Evolutionary conservation across 2,113 vertebrate genomes (phyloP), one percentile per base, ranked within the genome.

Genomic region (Vulpes ferrilata): DNA sequence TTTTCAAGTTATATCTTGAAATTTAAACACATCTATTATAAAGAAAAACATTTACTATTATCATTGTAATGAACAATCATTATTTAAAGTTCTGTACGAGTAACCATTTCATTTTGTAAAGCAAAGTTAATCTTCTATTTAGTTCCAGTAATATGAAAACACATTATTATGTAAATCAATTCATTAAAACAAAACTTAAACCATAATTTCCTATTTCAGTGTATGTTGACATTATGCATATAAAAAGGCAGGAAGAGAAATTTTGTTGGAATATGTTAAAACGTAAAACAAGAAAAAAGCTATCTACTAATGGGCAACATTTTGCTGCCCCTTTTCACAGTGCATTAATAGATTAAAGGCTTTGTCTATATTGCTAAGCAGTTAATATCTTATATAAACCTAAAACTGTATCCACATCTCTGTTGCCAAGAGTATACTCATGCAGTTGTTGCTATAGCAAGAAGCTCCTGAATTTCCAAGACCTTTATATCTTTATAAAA

Each of bases 51-150:
- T 79, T 80, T 88, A 73, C 19, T 93, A 85, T 23, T 55, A 69
- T 30, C 78, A 73, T 89, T 89, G 22, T 84, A 96, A 92, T 57
- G 38, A 17, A 32, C 4, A 92, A 57, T 3, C 32, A 92, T 16
- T 81, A 15, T 94, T 96, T 92, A 59, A 93, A 91, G 74, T 71
- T 89, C n/a, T 96, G 25, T 60, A 67, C 74, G 7, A 67, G 13
- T 60, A 83, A 69, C 25, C 12, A 76, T 35, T 85, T 78, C 62
- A 96, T 79, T 84, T 95, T 85, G 62, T 59, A 94, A 95, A 86
- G 71, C 83, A 89, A 94, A 94, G 65, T 55, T 81, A 97, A 95
- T 80, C 81, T 82, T 81, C 32, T 95, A 73, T 81, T 90, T 86
- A 95, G 65, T 96, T 93, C 43, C 59, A 25, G 38, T 38, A 89